Conservation (phyloP, 2,888 invertebrate species). For the Amphipoea lucens region DNA sequence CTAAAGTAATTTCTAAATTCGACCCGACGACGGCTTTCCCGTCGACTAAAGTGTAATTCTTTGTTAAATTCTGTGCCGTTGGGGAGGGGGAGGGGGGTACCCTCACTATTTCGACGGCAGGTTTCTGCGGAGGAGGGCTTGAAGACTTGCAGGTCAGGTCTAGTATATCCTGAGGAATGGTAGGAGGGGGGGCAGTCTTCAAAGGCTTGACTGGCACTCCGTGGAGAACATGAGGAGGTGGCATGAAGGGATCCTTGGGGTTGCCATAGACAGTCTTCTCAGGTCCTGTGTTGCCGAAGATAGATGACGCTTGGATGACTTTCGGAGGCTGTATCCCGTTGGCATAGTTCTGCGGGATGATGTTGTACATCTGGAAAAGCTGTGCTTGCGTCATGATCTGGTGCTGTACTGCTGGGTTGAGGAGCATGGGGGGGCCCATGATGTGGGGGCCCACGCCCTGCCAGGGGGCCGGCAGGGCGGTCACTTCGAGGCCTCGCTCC, state of each 20-base stretch:
- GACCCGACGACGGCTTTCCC: constrained; percentile 90
- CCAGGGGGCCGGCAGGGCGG: constrained; percentile 90
- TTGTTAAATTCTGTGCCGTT: constrained; percentile 85
- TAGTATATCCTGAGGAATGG: constrained; percentile 90
- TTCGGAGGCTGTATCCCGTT: constrained; percentile 86
- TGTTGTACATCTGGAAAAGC: constrained; percentile 84
- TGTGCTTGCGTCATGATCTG: constrained; percentile 88
- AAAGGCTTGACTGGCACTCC: constrained; percentile 82
- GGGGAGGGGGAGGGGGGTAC: constrained; percentile 82
- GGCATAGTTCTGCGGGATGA: constrained; percentile 78
- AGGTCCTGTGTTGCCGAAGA: constrained; percentile 90
- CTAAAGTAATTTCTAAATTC: constrained; percentile 93
- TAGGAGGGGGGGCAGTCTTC: constrained; percentile 68
- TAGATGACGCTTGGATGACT: constrained; percentile 92
- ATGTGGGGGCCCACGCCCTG: constrained; percentile 66
- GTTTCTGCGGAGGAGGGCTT: constrained; percentile 68
- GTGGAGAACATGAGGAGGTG: constrained; percentile 88
- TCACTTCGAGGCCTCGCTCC: constrained; percentile 94
- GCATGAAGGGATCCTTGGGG: constrained; percentile 92
- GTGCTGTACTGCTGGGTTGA: constrained; percentile 85
- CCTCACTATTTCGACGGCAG: constrained; percentile 91
- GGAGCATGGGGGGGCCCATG: constrained; percentile 71
- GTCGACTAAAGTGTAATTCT: constrained; percentile 84
- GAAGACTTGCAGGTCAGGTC: constrained; percentile 91
- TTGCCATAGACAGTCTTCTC: constrained; percentile 93